Evolutionary conservation across 30 jellyfish, hydroid and myxozoan species (phyloP).

Genomic region (Sanderia malayensis): DNA sequence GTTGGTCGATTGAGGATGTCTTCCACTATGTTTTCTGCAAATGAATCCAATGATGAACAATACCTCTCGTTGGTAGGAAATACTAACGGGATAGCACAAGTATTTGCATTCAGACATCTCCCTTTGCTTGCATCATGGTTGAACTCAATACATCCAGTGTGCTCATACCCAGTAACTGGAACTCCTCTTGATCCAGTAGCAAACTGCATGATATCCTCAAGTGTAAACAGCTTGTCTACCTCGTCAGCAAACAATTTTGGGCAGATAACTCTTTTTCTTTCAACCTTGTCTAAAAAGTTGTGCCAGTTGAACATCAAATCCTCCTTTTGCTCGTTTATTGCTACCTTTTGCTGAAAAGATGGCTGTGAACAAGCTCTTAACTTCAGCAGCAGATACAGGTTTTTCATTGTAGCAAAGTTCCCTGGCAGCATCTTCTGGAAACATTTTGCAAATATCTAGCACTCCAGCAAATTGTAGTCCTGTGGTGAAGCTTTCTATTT

Average conservation of each 20-base stretch:
- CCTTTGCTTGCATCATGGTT: conserved; percentile 3
- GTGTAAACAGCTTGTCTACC: conserved; percentile 3
- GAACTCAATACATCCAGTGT: neutral
- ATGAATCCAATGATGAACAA: neutral
- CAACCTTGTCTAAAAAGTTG: neutral
- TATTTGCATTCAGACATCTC: conserved; percentile 1
- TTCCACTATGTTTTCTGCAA: neutral
- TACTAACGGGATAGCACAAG: neutral
- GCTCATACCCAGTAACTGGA: conserved; percentile 6
- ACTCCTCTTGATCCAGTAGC: conserved; percentile 21
- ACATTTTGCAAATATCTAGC: neutral
- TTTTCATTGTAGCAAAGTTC: neutral
- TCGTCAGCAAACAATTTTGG: neutral
- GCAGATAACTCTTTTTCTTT: conserved; percentile 1
- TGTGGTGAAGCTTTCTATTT: neutral
- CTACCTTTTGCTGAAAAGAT: neutral
- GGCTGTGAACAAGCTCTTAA: neutral
- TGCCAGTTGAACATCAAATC: too few relatives aligned
- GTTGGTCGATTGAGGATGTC: neutral
- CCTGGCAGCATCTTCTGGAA: conserved; percentile 1
- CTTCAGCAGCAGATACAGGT: conserved; percentile 5
- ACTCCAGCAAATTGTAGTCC: conserved; percentile 4
- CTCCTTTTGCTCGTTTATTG: too few relatives aligned
- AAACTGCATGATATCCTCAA: conserved; percentile 18
- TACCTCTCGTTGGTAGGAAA: neutral